phyloP scores from a whole-genome alignment of 2,888 invertebrate genomes.

The Drosophila mettleri region DNA sequence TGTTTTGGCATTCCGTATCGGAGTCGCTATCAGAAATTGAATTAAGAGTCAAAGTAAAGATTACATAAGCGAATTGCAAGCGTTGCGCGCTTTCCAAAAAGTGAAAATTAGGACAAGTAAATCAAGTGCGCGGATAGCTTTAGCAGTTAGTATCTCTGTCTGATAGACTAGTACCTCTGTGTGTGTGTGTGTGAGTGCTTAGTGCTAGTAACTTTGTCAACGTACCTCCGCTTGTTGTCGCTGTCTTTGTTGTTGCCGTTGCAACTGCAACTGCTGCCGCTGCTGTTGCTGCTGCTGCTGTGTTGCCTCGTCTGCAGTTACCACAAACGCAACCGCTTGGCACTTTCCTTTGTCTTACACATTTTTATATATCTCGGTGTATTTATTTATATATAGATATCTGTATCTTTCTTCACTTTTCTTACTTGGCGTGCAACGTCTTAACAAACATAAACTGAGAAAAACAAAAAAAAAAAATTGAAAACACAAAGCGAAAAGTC shows the following conservation, averaged over 20 bases:
- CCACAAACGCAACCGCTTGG: conserved; percentile 59
- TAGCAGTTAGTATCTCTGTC: not conserved
- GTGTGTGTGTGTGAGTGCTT: conserved; percentile 14
- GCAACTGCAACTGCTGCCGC: conserved; percentile 17
- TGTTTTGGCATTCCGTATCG: conserved; percentile 5
- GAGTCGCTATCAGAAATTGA: conserved; percentile 13
- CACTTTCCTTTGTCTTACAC: conserved; percentile 77
- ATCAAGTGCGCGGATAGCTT: conserved; percentile 36
- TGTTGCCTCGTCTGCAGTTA: conserved; percentile 44
- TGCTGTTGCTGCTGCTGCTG: conserved; percentile 17
- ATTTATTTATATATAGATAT: conserved; percentile 1
- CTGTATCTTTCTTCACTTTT: conserved; percentile 33
- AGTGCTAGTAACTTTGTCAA: conserved; percentile 42
- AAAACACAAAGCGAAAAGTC: conserved; percentile 8
- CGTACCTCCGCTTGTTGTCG: conserved; percentile 66
- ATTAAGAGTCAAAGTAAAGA: conserved; percentile 3
- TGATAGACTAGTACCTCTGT: too few species aligned
- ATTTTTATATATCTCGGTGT: conserved; percentile 38
- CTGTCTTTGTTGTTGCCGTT: conserved; percentile 32
- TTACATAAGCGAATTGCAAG: conserved; percentile 38
- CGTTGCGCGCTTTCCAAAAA: conserved; percentile 60
- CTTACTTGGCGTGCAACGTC: conserved; percentile 22
- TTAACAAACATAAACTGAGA: conserved; percentile 12
- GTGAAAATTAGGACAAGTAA: conserved; percentile 64
- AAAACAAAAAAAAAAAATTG: conserved; percentile 15